phyloP scores from a whole-genome alignment of 2,888 invertebrate species.

The Dione juno region DNA sequence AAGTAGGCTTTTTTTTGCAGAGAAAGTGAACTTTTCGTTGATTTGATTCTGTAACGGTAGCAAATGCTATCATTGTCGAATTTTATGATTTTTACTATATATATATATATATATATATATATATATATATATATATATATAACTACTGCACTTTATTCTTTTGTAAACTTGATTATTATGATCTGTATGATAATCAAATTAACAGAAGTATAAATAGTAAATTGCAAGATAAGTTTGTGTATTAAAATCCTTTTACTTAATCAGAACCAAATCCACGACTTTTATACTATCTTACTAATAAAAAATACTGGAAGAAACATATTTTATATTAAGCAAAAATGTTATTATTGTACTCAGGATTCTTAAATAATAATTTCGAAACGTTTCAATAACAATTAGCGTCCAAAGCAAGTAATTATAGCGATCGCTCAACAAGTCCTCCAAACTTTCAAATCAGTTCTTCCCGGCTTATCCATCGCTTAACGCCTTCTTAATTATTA shows the following conservation, averaged over 20 bases:
- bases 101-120: not conserved
- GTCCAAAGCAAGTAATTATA: constrained; percentile 30
- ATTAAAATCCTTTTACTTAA: no score
- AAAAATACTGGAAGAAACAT: not conserved
- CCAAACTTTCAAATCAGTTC: constrained; percentile 37
- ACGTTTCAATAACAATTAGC: constrained; percentile 33
- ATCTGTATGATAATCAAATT: no score
- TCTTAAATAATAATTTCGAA: not conserved
- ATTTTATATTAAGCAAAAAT: not conserved
- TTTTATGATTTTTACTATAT: not conserved
- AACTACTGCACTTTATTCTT: no score
- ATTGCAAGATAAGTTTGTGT: no score
- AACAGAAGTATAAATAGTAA: no score
- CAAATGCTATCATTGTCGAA: constrained; percentile 39
- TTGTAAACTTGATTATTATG: no score
- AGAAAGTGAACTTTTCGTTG: constrained; percentile 60
- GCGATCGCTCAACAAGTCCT: constrained; percentile 36
- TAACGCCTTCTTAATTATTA: constrained; percentile 17
- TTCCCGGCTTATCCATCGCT: constrained; percentile 22
- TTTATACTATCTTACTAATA: no score
- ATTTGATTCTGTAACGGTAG: constrained; percentile 63
- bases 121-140: not conserved
- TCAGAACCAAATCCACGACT: no score
- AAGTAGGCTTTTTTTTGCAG: constrained; percentile 69
- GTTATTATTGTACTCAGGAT: not conserved